A percentile compares a stretch with the other conserved stretches of the same genome.
Conservation (phyloP, 2,113 vertebrate genomes). For the Oxyruncus cristatus region DNA sequence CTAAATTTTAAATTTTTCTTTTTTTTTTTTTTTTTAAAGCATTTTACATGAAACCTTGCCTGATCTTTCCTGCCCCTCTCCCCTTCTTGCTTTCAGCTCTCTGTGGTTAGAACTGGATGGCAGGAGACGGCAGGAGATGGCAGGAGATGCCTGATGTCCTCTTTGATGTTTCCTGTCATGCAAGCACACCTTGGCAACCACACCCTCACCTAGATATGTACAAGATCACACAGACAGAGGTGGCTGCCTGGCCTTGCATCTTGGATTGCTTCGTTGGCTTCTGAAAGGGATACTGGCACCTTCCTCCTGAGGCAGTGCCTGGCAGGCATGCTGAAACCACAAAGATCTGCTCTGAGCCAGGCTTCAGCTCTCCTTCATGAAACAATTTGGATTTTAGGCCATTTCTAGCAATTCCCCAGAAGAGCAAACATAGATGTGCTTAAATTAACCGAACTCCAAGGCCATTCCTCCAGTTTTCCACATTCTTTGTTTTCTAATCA, state of each 20-base stretch:
- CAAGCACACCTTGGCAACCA: background rate
- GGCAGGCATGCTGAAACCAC: background rate
- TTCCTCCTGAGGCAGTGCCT: background rate
- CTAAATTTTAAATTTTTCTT: background rate
- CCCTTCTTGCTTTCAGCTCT: background rate
- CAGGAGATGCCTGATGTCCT: background rate
- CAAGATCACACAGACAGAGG: background rate
- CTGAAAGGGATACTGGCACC: background rate
- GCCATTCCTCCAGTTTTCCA: background rate
- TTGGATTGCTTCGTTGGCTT: background rate
- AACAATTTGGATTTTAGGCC: background rate
- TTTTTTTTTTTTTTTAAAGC: background rate
- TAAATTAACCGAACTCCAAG: background rate
- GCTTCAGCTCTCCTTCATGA: background rate
- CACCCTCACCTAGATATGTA: background rate
- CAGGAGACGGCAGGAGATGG: background rate
- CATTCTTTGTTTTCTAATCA: background rate
- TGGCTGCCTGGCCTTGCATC: background rate
- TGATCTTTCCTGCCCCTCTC: background rate
- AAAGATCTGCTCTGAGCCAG: background rate
- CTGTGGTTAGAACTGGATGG: background rate
- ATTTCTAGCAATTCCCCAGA: background rate
- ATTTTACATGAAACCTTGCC: background rate
- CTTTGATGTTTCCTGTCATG: background rate
- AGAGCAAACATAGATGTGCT: background rate